Percentiles rank a stretch among this genome's conserved stretches.
Evolutionary conservation across 2,797 vertebrate species (phyloP).

Genomic region (Syngnathus acus): DNA sequence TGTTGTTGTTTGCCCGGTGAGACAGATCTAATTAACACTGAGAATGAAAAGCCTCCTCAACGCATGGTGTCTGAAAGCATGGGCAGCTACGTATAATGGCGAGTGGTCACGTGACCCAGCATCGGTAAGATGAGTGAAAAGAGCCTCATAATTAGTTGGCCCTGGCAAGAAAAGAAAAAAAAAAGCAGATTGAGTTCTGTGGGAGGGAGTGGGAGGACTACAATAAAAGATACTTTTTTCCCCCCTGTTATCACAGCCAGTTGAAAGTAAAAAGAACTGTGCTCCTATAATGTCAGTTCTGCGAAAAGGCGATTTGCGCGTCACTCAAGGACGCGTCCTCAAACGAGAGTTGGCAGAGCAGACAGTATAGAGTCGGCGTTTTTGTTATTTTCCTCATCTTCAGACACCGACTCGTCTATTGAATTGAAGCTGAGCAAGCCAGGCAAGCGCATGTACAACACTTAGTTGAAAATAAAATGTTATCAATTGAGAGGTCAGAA

Average conservation of each 20-base stretch:
- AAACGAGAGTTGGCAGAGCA: slow-evolving; percentile 45
- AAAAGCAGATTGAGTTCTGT: slow-evolving; percentile 66
- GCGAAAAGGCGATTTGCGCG: slow-evolving; percentile 55
- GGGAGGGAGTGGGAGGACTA: slow-evolving; percentile 52
- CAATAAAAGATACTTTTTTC: slow-evolving; percentile 54
- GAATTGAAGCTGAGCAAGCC: slow-evolving; percentile 16
- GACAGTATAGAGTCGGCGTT: slow-evolving; percentile 39
- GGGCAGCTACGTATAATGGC: slow-evolving; percentile 38
- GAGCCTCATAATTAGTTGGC: slow-evolving; percentile 51
- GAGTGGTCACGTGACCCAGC: slow-evolving; percentile 43
- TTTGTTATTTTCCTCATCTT: slow-evolving; percentile 49
- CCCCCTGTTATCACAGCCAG: slow-evolving; percentile 43
- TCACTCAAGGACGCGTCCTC: slow-evolving; percentile 59
- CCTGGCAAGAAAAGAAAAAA: background rate
- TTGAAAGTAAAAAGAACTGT: slow-evolving; percentile 56
- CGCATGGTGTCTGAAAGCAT: slow-evolving; percentile 37
- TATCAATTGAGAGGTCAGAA: background rate
- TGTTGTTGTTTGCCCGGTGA: slow-evolving; percentile 28
- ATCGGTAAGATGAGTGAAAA: slow-evolving; percentile 46
- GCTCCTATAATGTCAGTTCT: slow-evolving; percentile 46
- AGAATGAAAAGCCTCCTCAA: slow-evolving; percentile 30
- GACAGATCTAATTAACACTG: slow-evolving; percentile 48
- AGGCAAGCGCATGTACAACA: background rate
- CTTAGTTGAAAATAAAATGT: background rate
- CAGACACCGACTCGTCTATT: slow-evolving; percentile 20